Evolutionary conservation across 92 coral and sea anemone genomes (phyloP), one percentile per base, ranked within the genome.

Genomic region (Zoanthus solanderi): DNA sequence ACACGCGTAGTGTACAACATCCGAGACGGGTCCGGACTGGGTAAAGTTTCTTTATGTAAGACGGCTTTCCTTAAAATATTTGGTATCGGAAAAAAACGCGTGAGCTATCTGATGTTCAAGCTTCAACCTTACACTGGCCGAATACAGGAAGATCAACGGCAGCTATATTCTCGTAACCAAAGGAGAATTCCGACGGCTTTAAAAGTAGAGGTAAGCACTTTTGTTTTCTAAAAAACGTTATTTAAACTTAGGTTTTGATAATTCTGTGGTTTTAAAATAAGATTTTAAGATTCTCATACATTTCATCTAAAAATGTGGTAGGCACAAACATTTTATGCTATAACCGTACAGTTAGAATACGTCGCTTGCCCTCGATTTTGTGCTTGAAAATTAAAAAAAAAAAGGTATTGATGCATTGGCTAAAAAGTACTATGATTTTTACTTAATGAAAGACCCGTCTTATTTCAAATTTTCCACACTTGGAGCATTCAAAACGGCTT

Each of bases 1-100:
- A 87, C 83, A 29, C 77, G 60, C 78, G 48, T 78, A 78, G 7
- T 11, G 31, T 87, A 88, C 34, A 52, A 72, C 76, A 57, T 88
- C 2, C 85, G 86, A 79, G 85, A 88, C 87, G 5, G 77, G 31
- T 52, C 90, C 50, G 90, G 90, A 42, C 73, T 79, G 66, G 76
- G 78, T 16, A 88, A 80, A 88, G 60, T 69, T 29, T 0, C n/a
- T 50, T 83, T 88, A 3, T 88, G 91, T 72, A 88, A 82, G 53
- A 88, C 57, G 17, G 87, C 91, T 9, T 88, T 88, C 66, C 50
- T 81, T 4, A 88, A 88, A 71, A 73, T 80, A n/a, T 88, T 88
- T 73, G 87, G 87, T 29, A 78, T 87, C 54, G 90, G 86, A 46
- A 79, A 87, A 44, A 87, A 71, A 52, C 73, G 79, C 18, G 76